These are phyloP conservation scores for Mesitornis unicolor DNA, from an alignment of 2,113 vertebrate genomes.

Conservation along the genomic window DNA sequence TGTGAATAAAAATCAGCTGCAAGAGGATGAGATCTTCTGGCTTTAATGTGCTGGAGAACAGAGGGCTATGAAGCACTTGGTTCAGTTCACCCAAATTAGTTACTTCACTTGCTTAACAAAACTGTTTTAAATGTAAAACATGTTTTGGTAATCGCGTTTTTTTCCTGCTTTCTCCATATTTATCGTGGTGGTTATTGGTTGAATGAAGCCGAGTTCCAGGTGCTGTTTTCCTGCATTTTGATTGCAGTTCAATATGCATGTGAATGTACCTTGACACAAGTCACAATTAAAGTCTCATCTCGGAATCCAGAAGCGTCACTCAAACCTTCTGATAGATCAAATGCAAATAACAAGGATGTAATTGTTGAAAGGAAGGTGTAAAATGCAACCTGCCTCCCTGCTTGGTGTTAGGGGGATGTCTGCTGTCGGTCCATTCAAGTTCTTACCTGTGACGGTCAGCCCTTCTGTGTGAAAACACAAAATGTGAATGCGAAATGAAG, in stretches of 20 bases:
- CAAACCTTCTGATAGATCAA: constrained; percentile 5
- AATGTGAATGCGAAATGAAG: background rate
- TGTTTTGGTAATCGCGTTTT: constrained; percentile 12
- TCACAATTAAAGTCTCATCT: constrained; percentile 42
- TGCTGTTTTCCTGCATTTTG: constrained; percentile 46
- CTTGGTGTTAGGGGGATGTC: background rate
- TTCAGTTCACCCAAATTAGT: constrained; percentile 20
- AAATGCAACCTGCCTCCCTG: background rate
- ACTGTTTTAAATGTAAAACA: constrained; percentile 28
- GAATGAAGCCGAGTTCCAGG: constrained; percentile 45
- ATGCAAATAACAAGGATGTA: background rate
- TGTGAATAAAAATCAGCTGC: constrained; percentile 47
- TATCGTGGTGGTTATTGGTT: background rate
- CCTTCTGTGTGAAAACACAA: background rate
- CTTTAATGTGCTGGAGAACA: constrained; percentile 20
- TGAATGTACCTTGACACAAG: constrained; percentile 49
- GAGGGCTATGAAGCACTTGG: background rate
- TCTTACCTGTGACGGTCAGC: background rate
- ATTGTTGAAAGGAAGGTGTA: background rate
- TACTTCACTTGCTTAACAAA: constrained; percentile 27
- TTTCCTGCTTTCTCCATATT: background rate
- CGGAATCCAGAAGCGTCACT: constrained; percentile 24
- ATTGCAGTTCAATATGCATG: constrained; percentile 40
- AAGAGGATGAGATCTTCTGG: constrained; percentile 9
- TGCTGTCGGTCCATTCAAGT: background rate